phyloP scores from a whole-genome alignment of 2,113 vertebrate genomes.

The Rissa tridactyla region DNA sequence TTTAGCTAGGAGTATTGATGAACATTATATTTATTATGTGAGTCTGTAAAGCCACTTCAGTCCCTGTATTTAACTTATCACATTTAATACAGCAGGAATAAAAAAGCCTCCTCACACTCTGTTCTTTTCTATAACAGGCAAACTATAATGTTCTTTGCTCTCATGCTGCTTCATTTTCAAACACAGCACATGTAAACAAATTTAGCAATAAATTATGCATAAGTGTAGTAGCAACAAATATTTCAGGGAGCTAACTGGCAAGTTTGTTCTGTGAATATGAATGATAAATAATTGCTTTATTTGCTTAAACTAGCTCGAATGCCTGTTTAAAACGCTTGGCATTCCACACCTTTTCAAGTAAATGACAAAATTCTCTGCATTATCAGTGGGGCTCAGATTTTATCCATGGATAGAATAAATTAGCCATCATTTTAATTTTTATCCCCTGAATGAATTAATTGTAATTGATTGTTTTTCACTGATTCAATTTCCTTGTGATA shows the following conservation, averaged over 20 bases:
- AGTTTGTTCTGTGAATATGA: conserved; percentile 46
- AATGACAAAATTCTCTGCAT: neutral
- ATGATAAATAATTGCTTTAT: conserved; percentile 48
- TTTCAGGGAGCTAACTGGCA: conserved; percentile 47
- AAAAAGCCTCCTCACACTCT: neutral
- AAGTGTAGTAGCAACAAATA: conserved; percentile 48
- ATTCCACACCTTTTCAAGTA: neutral
- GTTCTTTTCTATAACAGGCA: conserved; percentile 25
- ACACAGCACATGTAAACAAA: conserved; percentile 45
- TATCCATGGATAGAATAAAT: neutral
- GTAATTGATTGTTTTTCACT: neutral
- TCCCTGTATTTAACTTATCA: conserved; percentile 18
- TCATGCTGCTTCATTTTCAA: conserved; percentile 59
- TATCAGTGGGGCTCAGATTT: neutral
- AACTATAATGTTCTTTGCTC: conserved; percentile 28
- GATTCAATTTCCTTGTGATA: neutral
- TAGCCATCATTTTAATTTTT: neutral
- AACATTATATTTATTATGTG: neutral
- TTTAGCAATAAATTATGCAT: conserved; percentile 62
- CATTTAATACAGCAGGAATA: conserved; percentile 6
- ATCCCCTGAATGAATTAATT: neutral
- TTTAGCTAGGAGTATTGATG: neutral
- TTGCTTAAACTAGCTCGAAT: neutral
- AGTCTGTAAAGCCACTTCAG: neutral
- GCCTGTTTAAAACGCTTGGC: neutral